Base-by-base conservation (phyloP, 1,140 invertebrate species). In the Nasonia longicornis region DNA sequence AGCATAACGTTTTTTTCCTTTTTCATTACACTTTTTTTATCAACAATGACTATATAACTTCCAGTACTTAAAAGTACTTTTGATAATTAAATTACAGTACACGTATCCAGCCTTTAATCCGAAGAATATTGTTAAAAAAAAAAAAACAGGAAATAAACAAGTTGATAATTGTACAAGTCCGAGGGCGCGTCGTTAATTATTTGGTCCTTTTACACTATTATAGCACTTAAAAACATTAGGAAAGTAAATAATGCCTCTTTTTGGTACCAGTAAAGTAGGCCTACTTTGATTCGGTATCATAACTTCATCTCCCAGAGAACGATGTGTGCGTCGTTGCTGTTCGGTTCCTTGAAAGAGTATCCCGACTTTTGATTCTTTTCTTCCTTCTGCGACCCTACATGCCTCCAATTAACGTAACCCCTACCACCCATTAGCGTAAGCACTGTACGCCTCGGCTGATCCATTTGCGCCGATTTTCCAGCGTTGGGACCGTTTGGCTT, bases 271-370 rank as follows among this genome's bases (percentile, higher is more conserved):
- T 82, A 82, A 82, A 79, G 77, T 26, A 75, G 71, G 72, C 71
- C 38, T 74, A 79, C 63, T 70, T 16, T 76, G 71, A 84, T 85
- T 85, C 76, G 85, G 83, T 86, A 92, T 93, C 92, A 97, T 92
- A 97, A 93, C 87, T 97, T 96, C 92, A 96, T 96, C 91, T 97
- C 96, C 96, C 96, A 97, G 14, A 97, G 92, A 52, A 97, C 94
- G 84, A 97, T 94, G 90, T 97, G 95, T 16, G 96, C 96, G 91
- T 97, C 96, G 84, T 93, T 95, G 85, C 92, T 94, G 85, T 95
- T 95, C 31, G 93, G 93, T 82, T 94, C 93, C 81, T 91, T 89
- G 2, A 86, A 84, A 14, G 88, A 84, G 22, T 91, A 87, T 66
- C 87, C 82, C 1, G 86, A 87, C 38, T 90, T 91, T 35, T 87